Evolutionary conservation across 2,113 vertebrate species (phyloP).

Genomic region (Chloebia gouldiae): DNA sequence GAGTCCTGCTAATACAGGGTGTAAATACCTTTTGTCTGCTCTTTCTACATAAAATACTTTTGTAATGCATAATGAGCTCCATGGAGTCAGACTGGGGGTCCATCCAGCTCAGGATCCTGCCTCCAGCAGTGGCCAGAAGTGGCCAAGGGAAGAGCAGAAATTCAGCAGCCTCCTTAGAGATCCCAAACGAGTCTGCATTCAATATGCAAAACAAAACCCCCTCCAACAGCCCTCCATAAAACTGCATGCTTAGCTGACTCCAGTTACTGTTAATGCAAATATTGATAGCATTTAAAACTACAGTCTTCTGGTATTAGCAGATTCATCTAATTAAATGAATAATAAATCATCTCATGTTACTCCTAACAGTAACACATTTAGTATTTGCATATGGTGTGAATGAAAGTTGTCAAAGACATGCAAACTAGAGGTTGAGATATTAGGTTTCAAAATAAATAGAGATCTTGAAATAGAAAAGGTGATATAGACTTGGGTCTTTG

Average conservation of each 20-base stretch:
- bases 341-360: conserved; percentile 61
- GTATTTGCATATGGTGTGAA: conserved; percentile 82
- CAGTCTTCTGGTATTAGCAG: conserved; percentile 51
- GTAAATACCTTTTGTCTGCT: not conserved
- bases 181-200: not conserved
- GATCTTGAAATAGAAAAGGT: conserved; percentile 48
- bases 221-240: not conserved
- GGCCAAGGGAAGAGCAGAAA: not conserved
- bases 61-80: not conserved
- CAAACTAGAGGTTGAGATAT: conserved; percentile 72
- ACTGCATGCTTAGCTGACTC: not conserved
- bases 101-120: not conserved
- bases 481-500: not conserved
- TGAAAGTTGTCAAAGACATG: conserved; percentile 72
- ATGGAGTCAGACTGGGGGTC: not conserved
- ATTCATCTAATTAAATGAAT: conserved; percentile 69
- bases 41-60: not conserved
- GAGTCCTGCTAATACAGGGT: not conserved
- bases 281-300: conserved; percentile 50
- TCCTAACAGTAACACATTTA: conserved; percentile 60
- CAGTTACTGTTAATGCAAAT: conserved; percentile 67
- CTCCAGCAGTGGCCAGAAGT: not conserved
- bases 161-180: not conserved
- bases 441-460: conserved; percentile 64
- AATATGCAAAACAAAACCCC: not conserved